These are phyloP conservation scores for Ageneiosus marmoratus DNA, from an alignment of 2,113 vertebrate genomes.

Conservation along the genomic window DNA sequence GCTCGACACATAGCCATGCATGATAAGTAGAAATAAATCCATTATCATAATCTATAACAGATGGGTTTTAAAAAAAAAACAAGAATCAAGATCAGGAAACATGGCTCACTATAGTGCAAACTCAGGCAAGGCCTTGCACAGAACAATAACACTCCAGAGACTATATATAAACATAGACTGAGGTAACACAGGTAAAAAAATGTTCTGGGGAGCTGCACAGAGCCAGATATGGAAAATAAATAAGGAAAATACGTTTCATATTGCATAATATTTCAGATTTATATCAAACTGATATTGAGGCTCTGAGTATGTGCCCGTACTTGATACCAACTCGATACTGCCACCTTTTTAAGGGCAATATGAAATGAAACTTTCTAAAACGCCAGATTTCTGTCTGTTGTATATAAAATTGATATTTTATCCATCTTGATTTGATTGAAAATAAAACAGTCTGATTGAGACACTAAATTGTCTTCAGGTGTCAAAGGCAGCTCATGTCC, in stretches of 20 bases:
- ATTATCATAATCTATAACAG: background rate
- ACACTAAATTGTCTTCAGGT: background rate
- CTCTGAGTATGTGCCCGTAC: background rate
- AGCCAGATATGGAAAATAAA: background rate
- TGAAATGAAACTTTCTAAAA: background rate
- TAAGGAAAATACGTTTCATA: background rate
- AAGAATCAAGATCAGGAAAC: background rate
- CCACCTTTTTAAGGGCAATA: background rate
- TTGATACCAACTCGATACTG: background rate
- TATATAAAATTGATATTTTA: background rate
- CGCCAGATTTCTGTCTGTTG: background rate
- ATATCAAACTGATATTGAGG: background rate
- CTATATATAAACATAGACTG: background rate
- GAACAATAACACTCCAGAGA: background rate
- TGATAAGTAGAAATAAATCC: background rate
- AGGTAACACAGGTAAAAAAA: slow-evolving; percentile 11
- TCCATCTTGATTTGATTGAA: background rate
- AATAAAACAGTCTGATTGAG: background rate
- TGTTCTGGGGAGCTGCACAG: background rate
- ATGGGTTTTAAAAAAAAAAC: background rate
- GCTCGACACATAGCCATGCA: background rate
- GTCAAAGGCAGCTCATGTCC: background rate
- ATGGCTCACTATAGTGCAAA: background rate
- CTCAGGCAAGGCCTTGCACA: slow-evolving; percentile 16
- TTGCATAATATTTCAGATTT: slow-evolving; percentile 8